Evolutionary conservation across 2,113 vertebrate species (phyloP).

Genomic region (Bettongia penicillata): DNA sequence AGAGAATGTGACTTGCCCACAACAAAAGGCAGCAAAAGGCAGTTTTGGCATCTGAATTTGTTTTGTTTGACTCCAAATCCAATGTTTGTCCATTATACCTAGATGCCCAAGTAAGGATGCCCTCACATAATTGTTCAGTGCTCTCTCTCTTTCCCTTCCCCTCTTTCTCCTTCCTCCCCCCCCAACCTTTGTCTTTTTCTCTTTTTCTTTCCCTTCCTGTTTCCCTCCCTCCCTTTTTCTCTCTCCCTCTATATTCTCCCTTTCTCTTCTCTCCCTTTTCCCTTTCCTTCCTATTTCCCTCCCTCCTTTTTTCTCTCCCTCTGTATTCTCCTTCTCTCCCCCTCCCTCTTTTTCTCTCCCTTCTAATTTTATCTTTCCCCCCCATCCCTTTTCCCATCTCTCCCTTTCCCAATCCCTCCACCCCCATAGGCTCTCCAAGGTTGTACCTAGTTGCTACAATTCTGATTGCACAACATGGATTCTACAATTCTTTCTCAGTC

Average conservation of each 20-base stretch:
- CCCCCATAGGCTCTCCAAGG: neutral
- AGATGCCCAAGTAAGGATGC: neutral
- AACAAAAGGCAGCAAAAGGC: neutral
- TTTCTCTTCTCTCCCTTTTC: neutral
- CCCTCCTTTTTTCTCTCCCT: too few species aligned
- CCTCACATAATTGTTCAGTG: too few species aligned
- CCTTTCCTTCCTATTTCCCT: neutral
- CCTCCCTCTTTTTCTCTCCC: neutral
- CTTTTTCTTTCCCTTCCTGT: too few species aligned
- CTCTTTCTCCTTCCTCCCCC: neutral
- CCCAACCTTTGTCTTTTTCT: neutral
- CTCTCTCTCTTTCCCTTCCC: neutral
- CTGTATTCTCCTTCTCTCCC: neutral
- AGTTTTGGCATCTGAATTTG: neutral
- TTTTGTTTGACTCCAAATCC: neutral
- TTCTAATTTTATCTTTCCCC: too few species aligned
- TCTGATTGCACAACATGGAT: neutral
- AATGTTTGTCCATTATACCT: neutral
- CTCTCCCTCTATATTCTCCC: neutral
- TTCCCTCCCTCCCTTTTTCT: neutral
- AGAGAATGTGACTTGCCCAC: neutral
- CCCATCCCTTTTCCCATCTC: neutral
- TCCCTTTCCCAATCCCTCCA: neutral
- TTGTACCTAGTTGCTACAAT: neutral
- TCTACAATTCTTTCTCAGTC: neutral